Conservation (phyloP, 2,888 invertebrate species). For the Hypomecis atomaria region DNA sequence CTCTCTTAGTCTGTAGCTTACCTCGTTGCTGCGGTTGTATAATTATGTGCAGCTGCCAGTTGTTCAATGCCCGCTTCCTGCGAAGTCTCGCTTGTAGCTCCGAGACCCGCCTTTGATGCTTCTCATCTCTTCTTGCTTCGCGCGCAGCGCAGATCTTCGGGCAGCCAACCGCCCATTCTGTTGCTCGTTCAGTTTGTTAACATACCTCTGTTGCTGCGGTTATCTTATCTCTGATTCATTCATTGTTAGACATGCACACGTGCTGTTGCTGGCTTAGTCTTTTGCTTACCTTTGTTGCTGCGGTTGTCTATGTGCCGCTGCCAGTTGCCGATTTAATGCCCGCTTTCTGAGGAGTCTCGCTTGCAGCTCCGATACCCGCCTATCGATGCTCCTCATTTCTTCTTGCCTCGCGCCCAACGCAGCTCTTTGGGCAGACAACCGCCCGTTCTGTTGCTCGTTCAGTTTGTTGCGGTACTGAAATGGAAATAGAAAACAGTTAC, state of each 20-base stretch:
- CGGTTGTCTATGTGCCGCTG: slow-evolving; percentile 78
- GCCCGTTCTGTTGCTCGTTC: slow-evolving; percentile 96
- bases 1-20: too few relatives aligned
- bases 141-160: slow-evolving; percentile 94
- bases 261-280: background rate
- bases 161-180: slow-evolving; percentile 95
- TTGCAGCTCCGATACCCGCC: slow-evolving; percentile 96
- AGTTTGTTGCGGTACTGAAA: slow-evolving; percentile 97
- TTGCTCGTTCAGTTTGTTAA: slow-evolving; percentile 98
- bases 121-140: slow-evolving; percentile 95
- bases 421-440: slow-evolving; percentile 94
- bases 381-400: slow-evolving; percentile 96
- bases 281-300: slow-evolving; percentile 58
- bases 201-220: too few relatives aligned
- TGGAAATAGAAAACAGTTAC: slow-evolving; percentile 42
- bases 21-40: too few relatives aligned
- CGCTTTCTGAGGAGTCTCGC: slow-evolving; percentile 95
- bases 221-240: too few relatives aligned
- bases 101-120: slow-evolving; percentile 96
- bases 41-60: too few relatives aligned
- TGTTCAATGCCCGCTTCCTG: too few relatives aligned
- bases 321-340: slow-evolving; percentile 89
- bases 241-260: too few relatives aligned
- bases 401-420: slow-evolving; percentile 95
- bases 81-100: slow-evolving; percentile 96